Conservation (phyloP, 2,113 vertebrate species). For the Gymnogyps californianus region DNA sequence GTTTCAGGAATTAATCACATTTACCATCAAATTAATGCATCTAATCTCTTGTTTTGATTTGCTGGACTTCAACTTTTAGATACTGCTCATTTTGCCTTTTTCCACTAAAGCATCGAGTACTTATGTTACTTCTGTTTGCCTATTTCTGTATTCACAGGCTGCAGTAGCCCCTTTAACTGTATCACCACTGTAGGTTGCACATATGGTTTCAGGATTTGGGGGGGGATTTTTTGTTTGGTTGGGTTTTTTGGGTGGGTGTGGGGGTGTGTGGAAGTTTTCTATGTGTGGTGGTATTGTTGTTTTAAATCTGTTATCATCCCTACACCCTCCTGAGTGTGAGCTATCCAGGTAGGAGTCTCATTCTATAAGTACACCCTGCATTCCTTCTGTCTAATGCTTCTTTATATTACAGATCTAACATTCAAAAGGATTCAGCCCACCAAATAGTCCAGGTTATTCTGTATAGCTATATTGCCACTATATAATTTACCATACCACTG, state of each 20-base stretch:
- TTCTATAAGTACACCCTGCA: fast-evolving
- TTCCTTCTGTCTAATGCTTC: not conserved
- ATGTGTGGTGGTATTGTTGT: fast-evolving
- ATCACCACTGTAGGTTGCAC: too few relatives aligned
- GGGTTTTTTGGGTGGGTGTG: not conserved
- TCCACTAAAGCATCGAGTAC: not conserved
- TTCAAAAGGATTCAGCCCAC: not conserved
- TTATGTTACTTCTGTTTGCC: not conserved
- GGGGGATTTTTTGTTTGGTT: not conserved
- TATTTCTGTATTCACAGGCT: not conserved
- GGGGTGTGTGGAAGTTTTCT: not conserved
- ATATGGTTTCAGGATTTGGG: fast-evolving
- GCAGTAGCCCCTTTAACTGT: not conserved
- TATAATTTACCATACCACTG: too few relatives aligned
- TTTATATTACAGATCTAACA: not conserved
- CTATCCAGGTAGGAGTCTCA: not conserved
- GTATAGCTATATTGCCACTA: fast-evolving
- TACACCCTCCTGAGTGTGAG: not conserved
- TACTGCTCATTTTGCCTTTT: not conserved
- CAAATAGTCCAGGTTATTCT: not conserved
- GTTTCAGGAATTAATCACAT: not conserved
- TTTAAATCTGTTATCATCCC: not conserved
- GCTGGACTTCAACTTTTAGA: not conserved
- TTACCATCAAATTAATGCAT: not conserved
- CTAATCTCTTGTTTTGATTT: not conserved